phyloP scores from a whole-genome alignment of 2,797 vertebrate genomes.

The Falco columbarius region DNA sequence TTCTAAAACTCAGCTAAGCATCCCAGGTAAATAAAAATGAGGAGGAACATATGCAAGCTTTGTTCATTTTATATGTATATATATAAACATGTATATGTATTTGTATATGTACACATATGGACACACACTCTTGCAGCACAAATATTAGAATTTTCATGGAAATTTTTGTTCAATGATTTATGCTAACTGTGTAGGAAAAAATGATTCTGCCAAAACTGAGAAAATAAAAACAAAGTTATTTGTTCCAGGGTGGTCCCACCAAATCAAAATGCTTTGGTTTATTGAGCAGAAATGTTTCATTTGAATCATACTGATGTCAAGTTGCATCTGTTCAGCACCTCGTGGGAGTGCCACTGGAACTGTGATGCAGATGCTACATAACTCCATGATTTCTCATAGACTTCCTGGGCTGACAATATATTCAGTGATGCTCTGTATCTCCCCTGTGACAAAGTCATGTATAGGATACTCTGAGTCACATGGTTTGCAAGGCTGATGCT shows the following conservation, averaged over 20 bases:
- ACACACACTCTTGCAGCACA: neutral
- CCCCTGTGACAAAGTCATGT: neutral
- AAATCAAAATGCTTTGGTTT: constrained; percentile 42
- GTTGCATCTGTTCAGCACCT: constrained; percentile 37
- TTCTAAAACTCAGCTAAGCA: neutral
- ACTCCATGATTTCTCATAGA: neutral
- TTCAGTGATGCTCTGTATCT: neutral
- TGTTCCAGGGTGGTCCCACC: neutral
- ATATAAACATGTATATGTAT: neutral
- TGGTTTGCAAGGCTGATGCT: neutral
- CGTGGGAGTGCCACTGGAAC: neutral
- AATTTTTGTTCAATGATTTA: neutral
- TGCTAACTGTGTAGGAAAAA: neutral
- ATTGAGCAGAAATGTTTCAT: constrained; percentile 33
- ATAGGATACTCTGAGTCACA: neutral
- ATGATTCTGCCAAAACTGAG: neutral
- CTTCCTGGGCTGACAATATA: neutral
- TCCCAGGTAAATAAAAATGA: neutral
- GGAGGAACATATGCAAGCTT: neutral
- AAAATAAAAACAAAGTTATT: constrained; percentile 17
- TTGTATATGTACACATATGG: neutral
- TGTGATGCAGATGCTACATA: constrained; percentile 25
- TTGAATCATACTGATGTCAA: constrained; percentile 47
- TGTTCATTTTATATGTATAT: neutral
- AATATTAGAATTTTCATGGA: neutral